phyloP scores from a whole-genome alignment of 2,113 vertebrate genomes.

The Megalops atlanticus region DNA sequence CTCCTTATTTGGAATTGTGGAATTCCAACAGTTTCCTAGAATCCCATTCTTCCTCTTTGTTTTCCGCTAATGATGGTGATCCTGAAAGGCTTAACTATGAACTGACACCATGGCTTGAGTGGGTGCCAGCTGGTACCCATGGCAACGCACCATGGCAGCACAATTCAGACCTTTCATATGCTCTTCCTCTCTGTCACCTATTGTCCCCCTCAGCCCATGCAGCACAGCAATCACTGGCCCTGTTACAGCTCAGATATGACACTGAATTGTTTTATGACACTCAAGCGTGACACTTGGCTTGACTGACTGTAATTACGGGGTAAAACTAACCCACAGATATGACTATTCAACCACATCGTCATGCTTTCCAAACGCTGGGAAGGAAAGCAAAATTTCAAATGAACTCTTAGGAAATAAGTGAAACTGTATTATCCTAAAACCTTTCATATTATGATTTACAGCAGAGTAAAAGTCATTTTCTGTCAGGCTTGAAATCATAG shows the following conservation, averaged over 20 bases:
- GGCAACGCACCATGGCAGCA: neutral
- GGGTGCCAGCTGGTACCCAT: neutral
- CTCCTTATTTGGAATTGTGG: neutral
- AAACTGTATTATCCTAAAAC: neutral
- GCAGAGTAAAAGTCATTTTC: neutral
- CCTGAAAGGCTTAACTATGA: neutral
- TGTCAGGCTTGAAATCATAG: neutral
- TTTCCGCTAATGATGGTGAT: neutral
- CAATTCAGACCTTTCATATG: neutral
- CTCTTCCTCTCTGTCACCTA: neutral
- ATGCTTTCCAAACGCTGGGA: neutral
- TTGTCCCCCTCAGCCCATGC: neutral
- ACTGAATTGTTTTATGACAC: slow-evolving; percentile 1
- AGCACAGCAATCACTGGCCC: neutral
- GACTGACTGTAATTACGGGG: neutral
- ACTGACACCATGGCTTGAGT: neutral
- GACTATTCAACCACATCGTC: neutral
- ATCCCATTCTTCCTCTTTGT: neutral
- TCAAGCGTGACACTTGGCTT: neutral
- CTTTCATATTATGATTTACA: neutral
- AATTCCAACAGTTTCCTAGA: neutral
- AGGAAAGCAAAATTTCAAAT: neutral
- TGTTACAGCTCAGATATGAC: neutral
- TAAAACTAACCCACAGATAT: neutral
- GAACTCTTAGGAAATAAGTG: neutral